A percentile compares a stretch with the other conserved stretches of the same genome.
phyloP scores from a whole-genome alignment of 2,113 vertebrate genomes.

The Clarias gariepinus region DNA sequence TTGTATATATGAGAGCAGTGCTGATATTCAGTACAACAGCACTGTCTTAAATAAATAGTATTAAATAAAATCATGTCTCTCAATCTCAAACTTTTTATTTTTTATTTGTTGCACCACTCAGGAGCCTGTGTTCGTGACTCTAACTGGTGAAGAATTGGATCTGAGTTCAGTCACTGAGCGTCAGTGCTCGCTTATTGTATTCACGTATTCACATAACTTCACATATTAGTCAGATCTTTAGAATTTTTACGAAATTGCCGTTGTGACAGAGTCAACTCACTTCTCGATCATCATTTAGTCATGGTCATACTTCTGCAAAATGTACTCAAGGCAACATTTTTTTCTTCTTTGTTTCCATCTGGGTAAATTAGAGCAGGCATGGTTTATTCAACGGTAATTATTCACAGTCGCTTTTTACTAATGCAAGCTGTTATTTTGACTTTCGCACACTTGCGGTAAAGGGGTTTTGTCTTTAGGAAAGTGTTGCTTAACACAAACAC shows the following conservation, averaged over 20 bases:
- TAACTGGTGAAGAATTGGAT: too few species aligned
- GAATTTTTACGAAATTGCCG: not conserved
- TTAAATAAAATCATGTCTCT: too few species aligned
- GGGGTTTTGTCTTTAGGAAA: conserved; percentile 1
- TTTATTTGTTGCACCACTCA: too few species aligned
- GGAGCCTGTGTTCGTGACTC: too few species aligned
- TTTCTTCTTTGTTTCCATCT: not conserved
- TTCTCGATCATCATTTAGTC: not conserved
- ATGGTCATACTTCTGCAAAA: not conserved
- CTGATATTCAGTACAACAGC: too few species aligned
- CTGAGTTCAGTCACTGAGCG: too few species aligned
- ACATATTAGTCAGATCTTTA: not conserved
- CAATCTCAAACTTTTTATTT: too few species aligned
- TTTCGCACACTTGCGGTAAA: not conserved
- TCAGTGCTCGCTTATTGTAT: too few species aligned
- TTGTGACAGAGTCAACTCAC: not conserved
- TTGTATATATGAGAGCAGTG: too few species aligned
- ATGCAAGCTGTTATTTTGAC: conserved; percentile 3
- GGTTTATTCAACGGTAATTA: conserved; percentile 9
- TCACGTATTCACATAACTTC: too few species aligned
- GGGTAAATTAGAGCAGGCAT: not conserved
- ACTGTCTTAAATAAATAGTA: too few species aligned
- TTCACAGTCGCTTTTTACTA: not conserved
- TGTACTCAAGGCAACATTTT: not conserved
- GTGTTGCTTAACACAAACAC: conserved; percentile 21